Conservation (phyloP, 2,888 invertebrate genomes). For the Alsophila aescularia region DNA sequence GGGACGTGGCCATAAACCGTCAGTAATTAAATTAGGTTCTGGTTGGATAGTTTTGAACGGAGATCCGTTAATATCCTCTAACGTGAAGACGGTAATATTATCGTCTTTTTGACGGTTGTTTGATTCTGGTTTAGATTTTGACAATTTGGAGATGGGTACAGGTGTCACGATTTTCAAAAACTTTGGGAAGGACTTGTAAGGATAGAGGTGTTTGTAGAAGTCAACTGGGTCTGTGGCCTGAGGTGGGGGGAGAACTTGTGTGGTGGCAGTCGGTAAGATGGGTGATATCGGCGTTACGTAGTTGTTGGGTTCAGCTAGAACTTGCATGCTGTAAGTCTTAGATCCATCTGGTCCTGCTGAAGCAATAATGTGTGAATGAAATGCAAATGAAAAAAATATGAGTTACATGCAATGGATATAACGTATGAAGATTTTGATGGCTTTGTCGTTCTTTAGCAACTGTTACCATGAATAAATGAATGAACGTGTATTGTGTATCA, state of each 20-base stretch:
- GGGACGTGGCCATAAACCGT: conserved; percentile 36
- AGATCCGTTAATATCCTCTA: conserved; percentile 47
- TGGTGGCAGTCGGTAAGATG: conserved; percentile 43
- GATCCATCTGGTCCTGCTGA: conserved; percentile 69
- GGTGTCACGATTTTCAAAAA: conserved; percentile 51
- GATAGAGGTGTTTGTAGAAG: conserved; percentile 55
- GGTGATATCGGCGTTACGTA: conserved; percentile 65
- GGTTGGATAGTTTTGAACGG: conserved; percentile 56
- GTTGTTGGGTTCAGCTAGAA: conserved; percentile 49
- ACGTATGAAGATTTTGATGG: no score
- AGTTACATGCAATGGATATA: conserved; percentile 17
- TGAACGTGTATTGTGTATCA: no score
- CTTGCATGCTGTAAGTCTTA: conserved; percentile 53
- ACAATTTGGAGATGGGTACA: conserved; percentile 25
- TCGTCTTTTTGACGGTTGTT: conserved; percentile 33
- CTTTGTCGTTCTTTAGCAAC: no score
- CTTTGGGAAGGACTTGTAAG: conserved; percentile 58
- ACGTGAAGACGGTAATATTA: conserved; percentile 60
- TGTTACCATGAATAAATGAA: no score
- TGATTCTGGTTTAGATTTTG: conserved; percentile 15
- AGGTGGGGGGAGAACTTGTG: conserved; percentile 46
- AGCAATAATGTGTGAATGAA: conserved; percentile 70
- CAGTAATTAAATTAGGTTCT: conserved; percentile 42
- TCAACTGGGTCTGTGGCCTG: conserved; percentile 55
- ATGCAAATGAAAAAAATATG: conserved; percentile 42